These are phyloP conservation scores for Drosophila nr. fundita DNA, from an alignment of 2,888 invertebrate species.

Conservation along the genomic window DNA sequence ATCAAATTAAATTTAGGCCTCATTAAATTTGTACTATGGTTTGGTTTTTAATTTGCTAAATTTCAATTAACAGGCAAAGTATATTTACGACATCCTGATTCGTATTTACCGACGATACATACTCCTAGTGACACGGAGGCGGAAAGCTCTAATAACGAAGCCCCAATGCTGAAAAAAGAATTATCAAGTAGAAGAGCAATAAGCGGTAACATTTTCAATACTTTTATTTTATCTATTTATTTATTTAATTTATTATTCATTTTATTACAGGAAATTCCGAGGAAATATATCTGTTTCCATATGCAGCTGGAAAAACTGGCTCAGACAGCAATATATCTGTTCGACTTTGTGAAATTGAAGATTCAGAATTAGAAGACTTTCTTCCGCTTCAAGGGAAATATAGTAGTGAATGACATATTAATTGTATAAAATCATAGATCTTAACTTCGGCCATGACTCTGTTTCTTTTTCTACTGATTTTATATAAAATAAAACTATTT, in stretches of 20 bases:
- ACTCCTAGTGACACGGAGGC: constrained; percentile 89
- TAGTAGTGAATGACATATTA: constrained; percentile 68
- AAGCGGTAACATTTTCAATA: constrained; percentile 54
- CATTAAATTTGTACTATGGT: neutral
- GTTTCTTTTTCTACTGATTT: constrained; percentile 75
- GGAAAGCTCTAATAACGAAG: constrained; percentile 83
- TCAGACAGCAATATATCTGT: constrained; percentile 95
- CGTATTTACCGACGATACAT: constrained; percentile 91
- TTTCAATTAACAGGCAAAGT: constrained; percentile 86
- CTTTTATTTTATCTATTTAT: neutral
- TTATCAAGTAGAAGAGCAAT: constrained; percentile 86
- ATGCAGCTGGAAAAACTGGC: constrained; percentile 82
- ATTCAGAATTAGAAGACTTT: constrained; percentile 90
- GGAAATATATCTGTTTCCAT: constrained; percentile 85
- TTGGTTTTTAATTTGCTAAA: neutral
- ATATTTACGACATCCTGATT: constrained; percentile 93
- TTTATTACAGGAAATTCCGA: constrained; percentile 87
- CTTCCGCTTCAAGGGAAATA: constrained; percentile 63
- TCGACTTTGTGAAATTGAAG: constrained; percentile 96
- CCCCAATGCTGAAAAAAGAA: constrained; percentile 54
- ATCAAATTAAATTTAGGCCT: no score
- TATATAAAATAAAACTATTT: constrained; percentile 66
- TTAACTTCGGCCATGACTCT: constrained; percentile 62
- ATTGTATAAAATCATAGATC: constrained; percentile 59
- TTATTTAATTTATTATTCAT: neutral